A percentile compares a stretch with the other conserved stretches of the same genome.
These are phyloP conservation scores for Umimayanthus kanabou DNA, from an alignment of 92 coral and sea anemone genomes.

Conservation along the genomic window DNA sequence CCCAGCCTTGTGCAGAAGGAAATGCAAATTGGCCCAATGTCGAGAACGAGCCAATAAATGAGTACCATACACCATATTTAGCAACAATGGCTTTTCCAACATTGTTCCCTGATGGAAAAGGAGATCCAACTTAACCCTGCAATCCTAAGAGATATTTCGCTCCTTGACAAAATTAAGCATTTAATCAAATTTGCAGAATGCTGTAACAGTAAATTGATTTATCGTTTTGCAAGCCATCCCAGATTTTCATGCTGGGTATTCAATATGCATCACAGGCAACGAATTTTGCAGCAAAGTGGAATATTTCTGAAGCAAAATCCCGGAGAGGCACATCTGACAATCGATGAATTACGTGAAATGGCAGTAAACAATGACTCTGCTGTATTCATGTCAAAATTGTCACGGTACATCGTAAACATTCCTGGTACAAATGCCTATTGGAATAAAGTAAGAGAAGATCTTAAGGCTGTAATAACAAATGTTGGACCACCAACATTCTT, in stretches of 20 bases:
- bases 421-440: slow-evolving; percentile 33
- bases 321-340: slow-evolving; percentile 50
- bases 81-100: slow-evolving; percentile 43
- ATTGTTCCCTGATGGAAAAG: slow-evolving; percentile 50
- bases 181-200: slow-evolving; percentile 57
- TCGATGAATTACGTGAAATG: slow-evolving; percentile 56
- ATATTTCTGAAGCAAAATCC: slow-evolving; percentile 44
- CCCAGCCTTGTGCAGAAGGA: not conserved
- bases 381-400: slow-evolving; percentile 43
- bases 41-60: slow-evolving; percentile 46
- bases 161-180: slow-evolving; percentile 32
- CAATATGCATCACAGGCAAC: slow-evolving; percentile 53
- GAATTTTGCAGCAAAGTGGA: slow-evolving; percentile 52
- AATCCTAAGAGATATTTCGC: slow-evolving; percentile 39
- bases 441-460: slow-evolving; percentile 48
- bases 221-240: slow-evolving; percentile 59
- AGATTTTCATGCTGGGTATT: slow-evolving; percentile 57
- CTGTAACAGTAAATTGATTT: slow-evolving; percentile 53
- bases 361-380: slow-evolving; percentile 42
- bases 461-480: too few species aligned
- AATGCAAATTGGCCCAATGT: slow-evolving; percentile 55
- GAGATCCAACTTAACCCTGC: slow-evolving; percentile 31
- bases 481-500: too few species aligned
- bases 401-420: not conserved
- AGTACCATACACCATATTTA: slow-evolving; percentile 50